phyloP scores from a whole-genome alignment of 2,113 vertebrate species.

The Ovis aries region DNA sequence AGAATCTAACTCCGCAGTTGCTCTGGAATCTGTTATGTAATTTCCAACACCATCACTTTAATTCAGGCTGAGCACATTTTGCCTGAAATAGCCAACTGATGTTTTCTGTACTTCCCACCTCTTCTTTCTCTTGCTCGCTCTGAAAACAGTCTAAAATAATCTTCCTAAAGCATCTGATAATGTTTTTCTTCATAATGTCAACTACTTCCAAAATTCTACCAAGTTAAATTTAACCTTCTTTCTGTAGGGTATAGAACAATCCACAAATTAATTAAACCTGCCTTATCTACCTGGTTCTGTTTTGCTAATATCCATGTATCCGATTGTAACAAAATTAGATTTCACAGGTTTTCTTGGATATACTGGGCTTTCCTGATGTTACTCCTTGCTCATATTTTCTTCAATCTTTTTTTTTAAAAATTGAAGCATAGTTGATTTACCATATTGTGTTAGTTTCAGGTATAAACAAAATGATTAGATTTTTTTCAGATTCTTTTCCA shows the following conservation, averaged over 20 bases:
- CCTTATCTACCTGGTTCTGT: not conserved
- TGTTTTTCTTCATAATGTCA: conserved; percentile 40
- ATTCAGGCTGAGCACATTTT: conserved; percentile 34
- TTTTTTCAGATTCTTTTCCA: not conserved
- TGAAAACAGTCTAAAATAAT: conserved; percentile 34
- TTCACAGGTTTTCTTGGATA: not conserved
- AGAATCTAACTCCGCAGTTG: not conserved
- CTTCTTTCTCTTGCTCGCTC: not conserved
- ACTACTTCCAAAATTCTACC: conserved; percentile 23
- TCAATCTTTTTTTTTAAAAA: not conserved
- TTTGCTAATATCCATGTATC: not conserved
- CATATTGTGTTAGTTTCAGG: not conserved
- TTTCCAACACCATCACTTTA: not conserved
- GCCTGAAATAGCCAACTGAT: conserved; percentile 29
- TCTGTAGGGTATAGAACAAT: not conserved
- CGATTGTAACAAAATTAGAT: not conserved
- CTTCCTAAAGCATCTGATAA: conserved; percentile 19
- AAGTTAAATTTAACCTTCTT: conserved; percentile 23
- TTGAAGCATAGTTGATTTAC: not conserved
- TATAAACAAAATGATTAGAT: not conserved
- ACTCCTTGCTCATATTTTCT: not conserved
- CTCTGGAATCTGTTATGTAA: not conserved
- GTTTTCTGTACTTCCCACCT: not conserved
- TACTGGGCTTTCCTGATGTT: conserved; percentile 18
- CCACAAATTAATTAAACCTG: not conserved